A percentile compares a stretch with the other conserved stretches of the same genome.
Evolutionary conservation across 2,797 vertebrate species (phyloP).

Genomic region (Neosilurus hyrtlii): DNA sequence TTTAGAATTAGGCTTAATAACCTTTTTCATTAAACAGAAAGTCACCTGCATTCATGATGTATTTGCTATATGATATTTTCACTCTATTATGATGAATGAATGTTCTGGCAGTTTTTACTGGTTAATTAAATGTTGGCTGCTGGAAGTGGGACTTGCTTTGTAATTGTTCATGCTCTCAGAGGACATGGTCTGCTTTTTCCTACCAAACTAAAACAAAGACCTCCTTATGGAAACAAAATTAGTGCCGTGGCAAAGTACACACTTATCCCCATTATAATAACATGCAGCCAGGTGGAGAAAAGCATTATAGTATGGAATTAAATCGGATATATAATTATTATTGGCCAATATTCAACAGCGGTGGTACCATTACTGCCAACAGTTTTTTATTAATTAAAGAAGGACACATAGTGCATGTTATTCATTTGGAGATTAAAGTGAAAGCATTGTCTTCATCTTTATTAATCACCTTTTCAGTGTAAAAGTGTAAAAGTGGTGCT

Average conservation of each 20-base stretch:
- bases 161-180: constrained; percentile 54
- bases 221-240: constrained; percentile 46
- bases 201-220: constrained; percentile 31
- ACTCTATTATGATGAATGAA: constrained; percentile 14
- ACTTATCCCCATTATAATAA: neutral
- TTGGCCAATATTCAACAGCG: neutral
- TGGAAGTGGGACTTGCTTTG: constrained; percentile 23
- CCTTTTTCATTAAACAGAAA: too few relatives aligned
- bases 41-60: neutral
- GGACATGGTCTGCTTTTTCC: constrained; percentile 35
- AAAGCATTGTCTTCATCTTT: neutral
- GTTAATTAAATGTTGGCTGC: constrained; percentile 67
- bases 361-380: neutral
- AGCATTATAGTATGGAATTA: neutral
- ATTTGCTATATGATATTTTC: constrained; percentile 17
- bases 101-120: constrained; percentile 47
- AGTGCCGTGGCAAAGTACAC: constrained; percentile 10
- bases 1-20: neutral
- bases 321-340: neutral
- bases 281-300: neutral
- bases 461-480: too few relatives aligned
- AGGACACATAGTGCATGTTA: neutral
- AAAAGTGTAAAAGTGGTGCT: neutral
- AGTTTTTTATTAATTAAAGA: neutral
- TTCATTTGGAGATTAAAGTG: neutral